Conservation (phyloP, 2,113 vertebrate species). For the Protobothrops mucrosquamatus region DNA sequence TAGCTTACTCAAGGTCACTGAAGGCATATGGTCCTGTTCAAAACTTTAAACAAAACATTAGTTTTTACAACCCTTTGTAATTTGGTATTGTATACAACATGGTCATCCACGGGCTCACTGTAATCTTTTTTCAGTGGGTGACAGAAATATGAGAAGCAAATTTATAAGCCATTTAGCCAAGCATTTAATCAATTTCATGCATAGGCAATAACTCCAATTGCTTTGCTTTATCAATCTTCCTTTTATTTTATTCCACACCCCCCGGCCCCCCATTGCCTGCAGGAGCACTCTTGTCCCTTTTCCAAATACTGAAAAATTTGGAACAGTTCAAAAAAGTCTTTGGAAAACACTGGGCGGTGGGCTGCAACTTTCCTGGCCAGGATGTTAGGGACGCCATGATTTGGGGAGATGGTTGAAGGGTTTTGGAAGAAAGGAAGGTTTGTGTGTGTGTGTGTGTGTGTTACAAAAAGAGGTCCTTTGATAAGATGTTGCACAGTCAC, state of each 20-base stretch:
- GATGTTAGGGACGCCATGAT: slow-evolving; percentile 50
- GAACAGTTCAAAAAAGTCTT: neutral
- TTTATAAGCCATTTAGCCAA: slow-evolving; percentile 85
- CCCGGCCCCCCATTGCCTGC: neutral
- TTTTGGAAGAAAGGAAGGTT: slow-evolving; percentile 56
- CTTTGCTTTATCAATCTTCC: slow-evolving; percentile 79
- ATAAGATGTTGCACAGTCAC: slow-evolving; percentile 52
- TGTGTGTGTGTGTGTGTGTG: neutral
- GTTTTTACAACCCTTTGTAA: slow-evolving; percentile 86
- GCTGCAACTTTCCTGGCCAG: slow-evolving; percentile 36
- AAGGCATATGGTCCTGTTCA: slow-evolving; percentile 83
- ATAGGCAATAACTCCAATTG: slow-evolving; percentile 77
- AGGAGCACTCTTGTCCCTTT: slow-evolving; percentile 52
- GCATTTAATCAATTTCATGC: slow-evolving; percentile 86
- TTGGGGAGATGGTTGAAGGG: slow-evolving; percentile 52
- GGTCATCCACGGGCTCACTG: slow-evolving; percentile 72
- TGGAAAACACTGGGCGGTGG: slow-evolving; percentile 43
- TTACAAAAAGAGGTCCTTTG: slow-evolving; percentile 38
- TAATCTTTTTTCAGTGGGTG: slow-evolving; percentile 82
- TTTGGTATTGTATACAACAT: slow-evolving; percentile 82
- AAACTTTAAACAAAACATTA: slow-evolving; percentile 86
- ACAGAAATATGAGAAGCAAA: slow-evolving; percentile 84
- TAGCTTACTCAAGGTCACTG: slow-evolving; percentile 81
- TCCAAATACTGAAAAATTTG: slow-evolving; percentile 33
- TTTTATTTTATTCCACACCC: slow-evolving; percentile 35